Evolutionary conservation across 2,113 vertebrate species (phyloP), one percentile per base, ranked within the genome.

Genomic region (Ursus arctos): DNA sequence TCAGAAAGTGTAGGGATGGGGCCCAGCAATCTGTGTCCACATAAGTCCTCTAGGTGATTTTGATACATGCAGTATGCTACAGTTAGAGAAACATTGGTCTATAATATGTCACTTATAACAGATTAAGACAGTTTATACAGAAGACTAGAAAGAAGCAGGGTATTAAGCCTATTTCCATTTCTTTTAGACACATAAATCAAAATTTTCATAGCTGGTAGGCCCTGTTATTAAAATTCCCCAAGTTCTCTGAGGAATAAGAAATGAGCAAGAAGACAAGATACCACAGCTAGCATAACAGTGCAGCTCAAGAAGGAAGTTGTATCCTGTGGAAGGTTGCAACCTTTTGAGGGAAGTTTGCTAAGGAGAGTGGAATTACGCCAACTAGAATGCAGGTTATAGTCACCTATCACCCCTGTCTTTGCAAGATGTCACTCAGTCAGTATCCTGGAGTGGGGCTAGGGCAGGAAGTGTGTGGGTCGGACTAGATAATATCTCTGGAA

Each of bases 151-250:
- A 85, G 81, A 83, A 63, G 7, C 15, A 77, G 59, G 36, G 1
- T 28, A 47, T 24, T 69, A 63, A 88, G n/a, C 4, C n/a, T 84
- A 57, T 57, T 93, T 92, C 59, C 19, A 87, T 76, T 95, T 96
- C 26, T 91, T 76, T 82, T 69, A 24, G 24, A 96, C 13, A 36
- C 24, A 16, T 7, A 3, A 69, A 33, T 65, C 9, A 65, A 24
- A 87, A 61, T 84, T 93, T 95, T 96, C 59, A 72, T 69, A 59
- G 57, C 53, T 83, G 1, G 13, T 72, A 43, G 5, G 43, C 4
- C 24, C 77, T 16, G 80, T 94, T 55, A 88, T 77, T 77, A 84
- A 97, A 88, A 49, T 69, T 67, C 33, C 61, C 69, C 36, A 81
- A n/a, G 19, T 72, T 92, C 22, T 90, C 33, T 36, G 31, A 96